These are phyloP conservation scores for Delia radicum DNA, from an alignment of 1,140 invertebrate species.

Conservation along the genomic window DNA sequence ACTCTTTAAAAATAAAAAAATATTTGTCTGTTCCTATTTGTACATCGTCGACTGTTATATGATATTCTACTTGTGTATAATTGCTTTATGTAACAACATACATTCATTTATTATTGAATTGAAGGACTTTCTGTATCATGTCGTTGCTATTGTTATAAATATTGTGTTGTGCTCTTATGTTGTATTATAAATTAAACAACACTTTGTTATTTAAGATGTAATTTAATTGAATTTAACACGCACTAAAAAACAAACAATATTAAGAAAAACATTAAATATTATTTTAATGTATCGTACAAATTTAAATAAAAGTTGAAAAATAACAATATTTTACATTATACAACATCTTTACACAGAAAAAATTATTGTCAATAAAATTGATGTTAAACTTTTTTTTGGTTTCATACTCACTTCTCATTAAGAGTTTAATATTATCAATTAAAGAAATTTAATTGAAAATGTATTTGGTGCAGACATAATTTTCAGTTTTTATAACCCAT, in stretches of 20 bases:
- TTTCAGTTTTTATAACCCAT: no score
- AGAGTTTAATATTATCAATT: no score
- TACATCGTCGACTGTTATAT: no score
- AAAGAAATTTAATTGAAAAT: no score
- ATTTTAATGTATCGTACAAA: no score
- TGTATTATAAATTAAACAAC: slow-evolving; percentile 20
- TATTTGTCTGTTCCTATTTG: background rate
- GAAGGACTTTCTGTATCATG: background rate
- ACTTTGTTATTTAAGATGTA: slow-evolving; percentile 23
- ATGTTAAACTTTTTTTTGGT: no score
- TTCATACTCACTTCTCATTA: no score
- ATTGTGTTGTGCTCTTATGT: background rate
- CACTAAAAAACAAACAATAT: background rate
- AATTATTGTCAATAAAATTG: no score
- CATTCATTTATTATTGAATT: slow-evolving; percentile 10
- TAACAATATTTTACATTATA: no score
- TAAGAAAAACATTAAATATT: background rate
- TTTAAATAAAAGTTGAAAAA: no score
- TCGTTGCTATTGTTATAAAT: background rate
- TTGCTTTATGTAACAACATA: slow-evolving; percentile 7
- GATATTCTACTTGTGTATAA: background rate
- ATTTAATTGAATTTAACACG: slow-evolving; percentile 22
- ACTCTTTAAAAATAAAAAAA: background rate
- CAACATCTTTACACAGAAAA: no score
- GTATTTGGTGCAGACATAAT: no score